Evolutionary conservation across 2,113 vertebrate genomes (phyloP).

Genomic region (Zosterops pallidus): DNA sequence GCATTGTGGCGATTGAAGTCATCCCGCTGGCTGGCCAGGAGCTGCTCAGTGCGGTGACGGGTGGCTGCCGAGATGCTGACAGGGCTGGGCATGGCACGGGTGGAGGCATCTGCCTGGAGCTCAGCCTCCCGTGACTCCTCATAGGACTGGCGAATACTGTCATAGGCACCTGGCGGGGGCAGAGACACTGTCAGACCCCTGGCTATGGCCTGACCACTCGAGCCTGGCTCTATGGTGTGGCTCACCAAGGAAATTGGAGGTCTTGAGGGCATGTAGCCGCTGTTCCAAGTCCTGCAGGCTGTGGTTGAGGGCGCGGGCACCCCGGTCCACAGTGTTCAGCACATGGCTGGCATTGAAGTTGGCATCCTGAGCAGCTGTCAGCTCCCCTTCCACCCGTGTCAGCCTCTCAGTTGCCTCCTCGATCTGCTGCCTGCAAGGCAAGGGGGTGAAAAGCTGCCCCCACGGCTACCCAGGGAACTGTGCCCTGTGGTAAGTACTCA

Average conservation of each 20-base stretch:
- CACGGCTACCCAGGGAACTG: rapidly evolving
- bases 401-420: conserved; percentile 86
- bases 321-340: conserved; percentile 84
- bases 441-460: background rate
- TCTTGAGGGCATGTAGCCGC: conserved; percentile 89
- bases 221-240: rapidly evolving
- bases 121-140: conserved; percentile 83
- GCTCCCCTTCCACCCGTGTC: conserved; percentile 85
- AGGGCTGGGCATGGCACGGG: conserved; percentile 75
- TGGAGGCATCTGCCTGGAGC: conserved; percentile 78
- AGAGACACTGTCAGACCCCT: background rate
- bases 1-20: conserved; percentile 87
- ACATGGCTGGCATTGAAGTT: conserved; percentile 89
- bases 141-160: conserved; percentile 87
- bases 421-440: conserved; percentile 78
- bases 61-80: conserved; percentile 82
- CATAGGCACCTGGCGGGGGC: conserved; percentile 83
- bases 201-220: rapidly evolving
- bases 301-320: conserved; percentile 85
- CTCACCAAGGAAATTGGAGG: conserved; percentile 94
- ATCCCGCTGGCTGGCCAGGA: conserved; percentile 79
- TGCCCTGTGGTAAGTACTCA: background rate
- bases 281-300: conserved; percentile 83
- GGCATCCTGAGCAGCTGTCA: conserved; percentile 87
- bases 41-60: conserved; percentile 78